These are phyloP conservation scores for Tetheella fluctuosa DNA, from an alignment of 2,888 invertebrate genomes.

Conservation along the genomic window DNA sequence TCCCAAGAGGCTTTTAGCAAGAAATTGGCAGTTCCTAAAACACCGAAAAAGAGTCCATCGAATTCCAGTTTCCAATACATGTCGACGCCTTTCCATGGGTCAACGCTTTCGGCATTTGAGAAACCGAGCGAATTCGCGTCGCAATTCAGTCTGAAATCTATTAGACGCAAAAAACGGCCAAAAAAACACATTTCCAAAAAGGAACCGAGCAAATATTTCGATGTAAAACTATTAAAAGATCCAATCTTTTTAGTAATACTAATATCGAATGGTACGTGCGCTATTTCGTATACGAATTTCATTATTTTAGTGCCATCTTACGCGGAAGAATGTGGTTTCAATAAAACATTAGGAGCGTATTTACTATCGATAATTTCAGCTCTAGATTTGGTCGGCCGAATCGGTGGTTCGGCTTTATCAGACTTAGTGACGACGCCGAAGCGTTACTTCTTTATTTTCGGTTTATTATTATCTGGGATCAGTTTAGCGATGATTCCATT, in stretches of 20 bases:
- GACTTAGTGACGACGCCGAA: constrained; percentile 91
- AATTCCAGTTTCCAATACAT: constrained; percentile 93
- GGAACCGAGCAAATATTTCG: constrained; percentile 88
- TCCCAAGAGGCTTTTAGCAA: constrained; percentile 71
- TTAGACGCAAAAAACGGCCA: constrained; percentile 73
- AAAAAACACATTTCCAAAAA: constrained; percentile 64
- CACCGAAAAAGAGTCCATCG: constrained; percentile 88
- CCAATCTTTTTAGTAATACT: constrained; percentile 92
- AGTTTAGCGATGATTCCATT: constrained; percentile 89
- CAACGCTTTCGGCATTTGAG: constrained; percentile 90
- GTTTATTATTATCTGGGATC: constrained; percentile 90
- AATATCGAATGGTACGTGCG: constrained; percentile 93
- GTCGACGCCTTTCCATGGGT: constrained; percentile 93
- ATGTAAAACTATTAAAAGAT: constrained; percentile 88
- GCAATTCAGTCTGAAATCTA: constrained; percentile 89
- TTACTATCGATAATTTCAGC: constrained; percentile 91
- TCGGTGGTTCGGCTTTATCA: constrained; percentile 93
- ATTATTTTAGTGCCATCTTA: constrained; percentile 92
- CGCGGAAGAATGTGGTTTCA: constrained; percentile 88
- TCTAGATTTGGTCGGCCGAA: constrained; percentile 91
- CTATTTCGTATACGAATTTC: constrained; percentile 94
- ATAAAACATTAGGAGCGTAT: constrained; percentile 88
- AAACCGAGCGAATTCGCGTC: constrained; percentile 91
- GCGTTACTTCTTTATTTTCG: constrained; percentile 92
- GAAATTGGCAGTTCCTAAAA: constrained; percentile 68